A percentile compares a stretch with the other conserved stretches of the same genome.
phyloP scores from a whole-genome alignment of 2,797 vertebrate species.

The Cryptoblepharus egeriae region DNA sequence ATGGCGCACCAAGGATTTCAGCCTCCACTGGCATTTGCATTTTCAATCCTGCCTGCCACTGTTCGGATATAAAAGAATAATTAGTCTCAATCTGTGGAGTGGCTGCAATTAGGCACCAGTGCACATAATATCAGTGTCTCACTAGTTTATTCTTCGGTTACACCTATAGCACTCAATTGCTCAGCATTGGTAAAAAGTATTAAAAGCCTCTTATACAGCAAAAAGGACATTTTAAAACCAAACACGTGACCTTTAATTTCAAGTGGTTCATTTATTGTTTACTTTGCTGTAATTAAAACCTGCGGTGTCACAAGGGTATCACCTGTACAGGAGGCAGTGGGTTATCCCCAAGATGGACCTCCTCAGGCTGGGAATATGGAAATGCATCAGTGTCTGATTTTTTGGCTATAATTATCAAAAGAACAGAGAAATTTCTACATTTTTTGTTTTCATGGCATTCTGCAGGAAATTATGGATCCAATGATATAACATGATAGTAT shows the following conservation, averaged over 20 bases:
- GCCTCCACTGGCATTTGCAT: neutral
- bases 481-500: too few relatives aligned
- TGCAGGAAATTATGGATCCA: too few relatives aligned
- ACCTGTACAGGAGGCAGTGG: too few relatives aligned
- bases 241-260: constrained; percentile 36
- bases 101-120: constrained; percentile 26
- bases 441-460: too few relatives aligned
- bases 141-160: constrained; percentile 43
- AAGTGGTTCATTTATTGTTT: constrained; percentile 16
- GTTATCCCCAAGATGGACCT: too few relatives aligned
- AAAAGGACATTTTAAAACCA: constrained; percentile 10
- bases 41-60: constrained; percentile 3
- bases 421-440: too few relatives aligned
- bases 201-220: constrained; percentile 6
- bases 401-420: too few relatives aligned
- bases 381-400: too few relatives aligned
- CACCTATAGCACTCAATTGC: constrained; percentile 14
- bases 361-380: too few relatives aligned
- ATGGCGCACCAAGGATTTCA: constrained; percentile 9
- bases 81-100: constrained; percentile 8
- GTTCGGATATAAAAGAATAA: constrained; percentile 41
- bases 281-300: neutral
- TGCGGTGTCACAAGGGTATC: too few relatives aligned
- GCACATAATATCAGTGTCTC: constrained; percentile 30
- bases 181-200: constrained; percentile 6